Conservation (phyloP, 2,797 vertebrate genomes). For the Chromis chromis region DNA sequence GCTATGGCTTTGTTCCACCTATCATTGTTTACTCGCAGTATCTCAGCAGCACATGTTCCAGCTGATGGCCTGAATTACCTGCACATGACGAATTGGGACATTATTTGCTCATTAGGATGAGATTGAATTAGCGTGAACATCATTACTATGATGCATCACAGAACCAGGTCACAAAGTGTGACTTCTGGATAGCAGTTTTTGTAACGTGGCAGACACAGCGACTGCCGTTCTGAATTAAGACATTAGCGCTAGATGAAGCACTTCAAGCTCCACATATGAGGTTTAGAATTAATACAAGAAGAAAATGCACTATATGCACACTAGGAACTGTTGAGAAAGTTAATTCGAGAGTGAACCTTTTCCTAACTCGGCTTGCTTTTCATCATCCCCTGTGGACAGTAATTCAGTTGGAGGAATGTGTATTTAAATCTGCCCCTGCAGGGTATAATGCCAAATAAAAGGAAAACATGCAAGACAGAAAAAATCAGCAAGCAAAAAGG, state of each 20-base stretch:
- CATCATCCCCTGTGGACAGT: background rate
- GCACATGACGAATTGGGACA: slow-evolving; percentile 13
- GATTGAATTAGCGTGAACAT: slow-evolving; percentile 20
- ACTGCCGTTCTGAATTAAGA: background rate
- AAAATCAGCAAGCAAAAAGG: slow-evolving; percentile 27
- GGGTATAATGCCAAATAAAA: background rate
- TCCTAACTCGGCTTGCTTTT: background rate
- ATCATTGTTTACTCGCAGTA: background rate
- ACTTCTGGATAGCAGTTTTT: slow-evolving; percentile 7
- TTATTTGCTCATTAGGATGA: slow-evolving; percentile 16
- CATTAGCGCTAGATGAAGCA: background rate
- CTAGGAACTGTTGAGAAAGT: background rate
- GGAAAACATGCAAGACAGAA: background rate
- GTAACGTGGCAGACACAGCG: slow-evolving; percentile 3
- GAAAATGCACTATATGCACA: background rate
- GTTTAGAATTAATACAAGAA: no score
- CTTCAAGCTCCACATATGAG: background rate
- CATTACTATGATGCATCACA: slow-evolving; percentile 24
- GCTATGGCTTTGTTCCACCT: slow-evolving; percentile 2
- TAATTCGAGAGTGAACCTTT: background rate
- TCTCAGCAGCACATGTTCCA: background rate
- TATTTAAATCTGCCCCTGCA: background rate
- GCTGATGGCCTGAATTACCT: background rate
- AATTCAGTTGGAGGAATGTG: background rate
- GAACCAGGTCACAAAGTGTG: slow-evolving; percentile 12